Percentiles rank a stretch among this genome's conserved stretches.
Evolutionary conservation across 2,797 vertebrate species (phyloP).

Genomic region (Podarcis lilfordi): DNA sequence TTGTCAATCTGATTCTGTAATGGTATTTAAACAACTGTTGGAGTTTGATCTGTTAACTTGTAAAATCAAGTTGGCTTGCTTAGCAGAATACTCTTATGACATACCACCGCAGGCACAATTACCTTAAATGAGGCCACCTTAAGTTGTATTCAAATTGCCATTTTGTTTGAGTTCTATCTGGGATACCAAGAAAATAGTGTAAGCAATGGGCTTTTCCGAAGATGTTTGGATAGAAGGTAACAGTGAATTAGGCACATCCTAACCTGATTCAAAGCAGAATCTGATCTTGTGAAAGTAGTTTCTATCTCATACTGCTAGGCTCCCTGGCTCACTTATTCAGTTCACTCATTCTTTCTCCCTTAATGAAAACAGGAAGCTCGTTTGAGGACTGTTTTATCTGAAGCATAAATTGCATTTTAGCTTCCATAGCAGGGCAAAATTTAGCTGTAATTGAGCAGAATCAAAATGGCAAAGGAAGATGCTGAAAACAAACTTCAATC

Average conservation of each 20-base stretch:
- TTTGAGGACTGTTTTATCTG: background rate
- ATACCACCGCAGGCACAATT: background rate
- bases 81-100: background rate
- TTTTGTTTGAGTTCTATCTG: background rate
- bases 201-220: background rate
- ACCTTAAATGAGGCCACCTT: background rate
- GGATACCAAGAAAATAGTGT: background rate
- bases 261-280: background rate
- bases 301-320: too few species aligned
- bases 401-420: background rate
- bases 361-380: background rate
- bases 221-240: background rate
- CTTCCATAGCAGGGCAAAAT: background rate
- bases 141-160: background rate
- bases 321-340: too few species aligned
- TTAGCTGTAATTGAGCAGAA: background rate
- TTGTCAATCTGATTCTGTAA: conserved; percentile 6
- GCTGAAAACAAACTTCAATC: background rate
- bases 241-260: background rate
- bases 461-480: background rate
- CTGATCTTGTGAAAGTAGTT: background rate
- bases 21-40: background rate
- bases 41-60: background rate
- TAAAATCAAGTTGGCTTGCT: conserved; percentile 2
- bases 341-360: background rate